Base-by-base conservation (phyloP, 1,140 invertebrate genomes). In the Trichonephila clavata region DNA sequence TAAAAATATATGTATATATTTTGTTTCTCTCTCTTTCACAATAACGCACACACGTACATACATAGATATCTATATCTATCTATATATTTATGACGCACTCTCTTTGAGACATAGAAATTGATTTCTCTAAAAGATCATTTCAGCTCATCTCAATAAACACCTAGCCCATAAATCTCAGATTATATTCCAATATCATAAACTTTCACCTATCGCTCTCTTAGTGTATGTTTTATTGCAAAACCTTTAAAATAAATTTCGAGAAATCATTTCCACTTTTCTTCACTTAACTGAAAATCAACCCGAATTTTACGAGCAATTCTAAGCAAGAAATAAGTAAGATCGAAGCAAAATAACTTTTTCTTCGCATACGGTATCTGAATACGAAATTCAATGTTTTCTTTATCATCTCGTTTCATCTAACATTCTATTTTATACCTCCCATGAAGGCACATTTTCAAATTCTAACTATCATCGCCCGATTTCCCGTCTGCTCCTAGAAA, bases 381-480 rank as follows among this genome's bases (percentile, higher is more conserved):
- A 32, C 57, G 18, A 63, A 86, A 86, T 60, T 86, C 84, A 39
- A 61, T 27, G 8, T 63, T 13, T 61, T 32, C 7, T 86, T 86
- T 18, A n/a, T 61, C 27, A 10, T 59, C 83, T n/a, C 50, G 84
- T 60, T 86, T 63, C 84, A 63, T 86, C 84, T 63, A 63, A 86
- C 84, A 86, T 61, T 86, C 84, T 86, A 39, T 86, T 86, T 86
- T 86, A 86, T 86, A 86, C 27, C n/a, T 86, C 84, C 84, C 18
- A 21, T 27, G 84, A 14, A 60, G 59, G 7, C 59, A 86, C 84
- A 88, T 71, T 88, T n/a, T 88, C 86, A 88, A 88, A 71, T 88
- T 88, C 86, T 50, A 88, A 24, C 86, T 61, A 43, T n/a, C 32
- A 88, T 50, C 61, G 20, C 14, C 21, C 32, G 86, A 65, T 39